These are phyloP conservation scores for Hydrolagus affinis DNA, from an alignment of 2,113 vertebrate genomes.

Conservation along the genomic window DNA sequence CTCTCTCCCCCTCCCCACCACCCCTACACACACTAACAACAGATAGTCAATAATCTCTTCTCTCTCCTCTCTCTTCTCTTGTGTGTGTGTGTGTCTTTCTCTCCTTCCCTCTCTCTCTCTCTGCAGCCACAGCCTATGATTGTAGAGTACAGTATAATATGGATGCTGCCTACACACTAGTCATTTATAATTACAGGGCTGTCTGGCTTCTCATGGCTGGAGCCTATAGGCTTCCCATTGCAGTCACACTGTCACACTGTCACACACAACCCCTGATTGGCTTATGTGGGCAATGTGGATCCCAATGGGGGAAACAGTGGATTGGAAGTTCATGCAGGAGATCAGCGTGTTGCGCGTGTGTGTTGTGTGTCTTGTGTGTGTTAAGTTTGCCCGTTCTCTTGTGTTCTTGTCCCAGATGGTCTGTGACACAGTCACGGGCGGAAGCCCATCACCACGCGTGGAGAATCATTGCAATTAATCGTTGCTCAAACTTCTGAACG, in stretches of 20 bases:
- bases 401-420: too few relatives aligned
- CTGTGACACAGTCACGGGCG: too few relatives aligned
- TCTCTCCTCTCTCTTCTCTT: not conserved
- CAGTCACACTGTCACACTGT: not conserved
- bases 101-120: not conserved
- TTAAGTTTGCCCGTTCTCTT: too few relatives aligned
- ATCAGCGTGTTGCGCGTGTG: too few relatives aligned
- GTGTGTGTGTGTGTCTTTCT: too few relatives aligned
- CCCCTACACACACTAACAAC: not conserved
- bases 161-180: not conserved
- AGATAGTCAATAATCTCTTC: not conserved
- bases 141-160: not conserved
- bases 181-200: not conserved
- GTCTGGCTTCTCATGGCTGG: not conserved
- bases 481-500: too few relatives aligned
- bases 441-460: too few relatives aligned
- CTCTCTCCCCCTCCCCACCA: not conserved
- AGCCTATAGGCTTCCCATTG: not conserved
- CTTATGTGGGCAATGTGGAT: not conserved
- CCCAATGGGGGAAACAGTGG: not conserved
- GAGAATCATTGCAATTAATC: too few relatives aligned
- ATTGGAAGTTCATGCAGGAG: too few relatives aligned
- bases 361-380: too few relatives aligned
- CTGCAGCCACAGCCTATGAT: not conserved
- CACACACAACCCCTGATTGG: not conserved